Percentiles rank a stretch among this genome's conserved stretches.
These are phyloP conservation scores for Premnoplex brunnescens DNA, from an alignment of 2,797 vertebrate genomes.

Conservation along the genomic window DNA sequence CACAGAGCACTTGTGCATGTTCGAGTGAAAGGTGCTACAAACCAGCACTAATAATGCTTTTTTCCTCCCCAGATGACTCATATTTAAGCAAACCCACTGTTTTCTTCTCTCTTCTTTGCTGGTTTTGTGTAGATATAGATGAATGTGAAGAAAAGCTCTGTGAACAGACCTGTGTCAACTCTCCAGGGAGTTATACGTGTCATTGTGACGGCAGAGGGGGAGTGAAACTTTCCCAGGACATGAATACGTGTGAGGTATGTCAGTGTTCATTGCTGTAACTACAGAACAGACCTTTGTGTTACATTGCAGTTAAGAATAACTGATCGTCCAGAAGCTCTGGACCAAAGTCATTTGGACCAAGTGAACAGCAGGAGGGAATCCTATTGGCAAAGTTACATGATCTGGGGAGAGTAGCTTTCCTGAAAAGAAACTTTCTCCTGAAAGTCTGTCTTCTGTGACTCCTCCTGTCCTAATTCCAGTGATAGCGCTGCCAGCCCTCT, in stretches of 20 bases:
- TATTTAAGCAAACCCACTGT: neutral
- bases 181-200: slow-evolving; percentile 89
- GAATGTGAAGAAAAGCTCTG: slow-evolving; percentile 88
- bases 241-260: slow-evolving; percentile 91
- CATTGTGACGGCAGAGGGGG: slow-evolving; percentile 92
- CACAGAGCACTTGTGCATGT: neutral
- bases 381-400: neutral
- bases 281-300: neutral
- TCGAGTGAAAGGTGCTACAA: neutral
- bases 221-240: slow-evolving; percentile 86
- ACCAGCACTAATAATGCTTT: neutral
- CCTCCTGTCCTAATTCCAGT: neutral
- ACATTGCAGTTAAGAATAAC: neutral
- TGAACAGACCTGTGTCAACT: slow-evolving; percentile 90
- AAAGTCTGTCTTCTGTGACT: neutral
- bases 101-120: neutral
- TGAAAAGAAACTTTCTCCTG: neutral
- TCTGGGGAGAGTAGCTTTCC: neutral
- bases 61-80: neutral
- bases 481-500: neutral
- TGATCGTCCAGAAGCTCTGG: neutral
- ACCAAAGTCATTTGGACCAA: neutral
- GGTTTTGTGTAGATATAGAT: slow-evolving; percentile 84
- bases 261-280: neutral
- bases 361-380: neutral